A percentile compares a stretch with the other conserved stretches of the same genome.
Evolutionary conservation across 2,888 invertebrate genomes (phyloP).

Genomic region (Zonitis immaculata): DNA sequence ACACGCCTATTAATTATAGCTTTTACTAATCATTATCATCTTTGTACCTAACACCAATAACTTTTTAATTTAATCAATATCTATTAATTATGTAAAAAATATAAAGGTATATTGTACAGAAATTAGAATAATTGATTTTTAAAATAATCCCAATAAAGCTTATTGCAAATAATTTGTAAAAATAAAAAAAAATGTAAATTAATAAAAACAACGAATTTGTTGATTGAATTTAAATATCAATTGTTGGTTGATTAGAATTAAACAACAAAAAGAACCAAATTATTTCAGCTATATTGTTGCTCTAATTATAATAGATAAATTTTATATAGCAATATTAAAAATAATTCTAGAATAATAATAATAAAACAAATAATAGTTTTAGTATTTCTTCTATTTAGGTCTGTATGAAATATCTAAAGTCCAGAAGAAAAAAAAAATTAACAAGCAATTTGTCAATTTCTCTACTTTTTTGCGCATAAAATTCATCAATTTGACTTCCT

Average conservation of each 20-base stretch:
- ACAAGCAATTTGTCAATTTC: background rate
- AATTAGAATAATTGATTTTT: too few species aligned
- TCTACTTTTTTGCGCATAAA: background rate
- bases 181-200: background rate
- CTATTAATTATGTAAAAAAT: too few species aligned
- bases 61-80: too few species aligned
- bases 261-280: background rate
- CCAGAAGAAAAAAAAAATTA: background rate
- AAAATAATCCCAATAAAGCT: background rate
- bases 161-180: background rate
- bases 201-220: background rate
- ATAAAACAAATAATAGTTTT: too few species aligned
- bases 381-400: background rate
- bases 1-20: background rate
- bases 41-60: background rate
- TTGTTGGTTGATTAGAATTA: background rate
- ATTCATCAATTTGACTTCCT: background rate
- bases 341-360: background rate
- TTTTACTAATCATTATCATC: background rate
- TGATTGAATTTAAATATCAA: background rate
- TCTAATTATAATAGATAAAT: background rate
- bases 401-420: background rate
- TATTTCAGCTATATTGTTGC: background rate
- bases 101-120: conserved; percentile 11
- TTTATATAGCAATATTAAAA: background rate